Conservation (phyloP, 1,140 invertebrate genomes). For the Zaprionus gabonicus region DNA sequence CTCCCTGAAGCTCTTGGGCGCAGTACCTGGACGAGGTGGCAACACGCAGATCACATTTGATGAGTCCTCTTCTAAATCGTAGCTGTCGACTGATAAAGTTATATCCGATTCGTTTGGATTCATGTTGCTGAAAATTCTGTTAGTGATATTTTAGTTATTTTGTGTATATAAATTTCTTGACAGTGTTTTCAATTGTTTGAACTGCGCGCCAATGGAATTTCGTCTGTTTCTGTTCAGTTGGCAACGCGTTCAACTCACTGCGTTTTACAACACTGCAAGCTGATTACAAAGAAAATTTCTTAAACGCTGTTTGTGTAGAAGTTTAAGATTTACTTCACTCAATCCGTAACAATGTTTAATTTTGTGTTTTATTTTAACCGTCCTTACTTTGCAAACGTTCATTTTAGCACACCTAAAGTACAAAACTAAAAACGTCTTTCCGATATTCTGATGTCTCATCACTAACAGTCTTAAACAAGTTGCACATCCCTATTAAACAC, state of each 20-base stretch:
- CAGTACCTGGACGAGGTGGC: conserved; percentile 68
- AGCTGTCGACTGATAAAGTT: background rate
- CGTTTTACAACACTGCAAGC: conserved; percentile 27
- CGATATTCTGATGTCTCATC: conserved; percentile 21
- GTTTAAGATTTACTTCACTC: background rate
- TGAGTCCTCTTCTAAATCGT: background rate
- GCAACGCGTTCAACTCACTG: background rate
- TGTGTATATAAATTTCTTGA: conserved; percentile 27
- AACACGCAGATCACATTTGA: conserved; percentile 56
- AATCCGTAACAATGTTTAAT: background rate
- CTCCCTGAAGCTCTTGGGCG: conserved; percentile 61
- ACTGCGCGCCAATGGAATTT: conserved; percentile 8
- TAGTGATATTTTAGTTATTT: conserved; percentile 25
- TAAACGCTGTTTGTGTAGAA: background rate
- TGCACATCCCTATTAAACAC: conserved; percentile 30
- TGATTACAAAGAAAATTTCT: conserved; percentile 2
- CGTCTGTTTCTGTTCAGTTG: conserved; percentile 1
- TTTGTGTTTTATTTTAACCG: too few relatives aligned
- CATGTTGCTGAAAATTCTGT: conserved; percentile 4
- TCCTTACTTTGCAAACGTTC: background rate
- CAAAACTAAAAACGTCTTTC: background rate
- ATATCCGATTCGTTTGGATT: background rate
- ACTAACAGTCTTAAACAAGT: conserved; percentile 25
- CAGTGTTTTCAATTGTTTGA: conserved; percentile 21
- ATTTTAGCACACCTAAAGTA: background rate